phyloP scores from a whole-genome alignment of 64 coral and sea anemone species.

The Pocillopora verrucosa region DNA sequence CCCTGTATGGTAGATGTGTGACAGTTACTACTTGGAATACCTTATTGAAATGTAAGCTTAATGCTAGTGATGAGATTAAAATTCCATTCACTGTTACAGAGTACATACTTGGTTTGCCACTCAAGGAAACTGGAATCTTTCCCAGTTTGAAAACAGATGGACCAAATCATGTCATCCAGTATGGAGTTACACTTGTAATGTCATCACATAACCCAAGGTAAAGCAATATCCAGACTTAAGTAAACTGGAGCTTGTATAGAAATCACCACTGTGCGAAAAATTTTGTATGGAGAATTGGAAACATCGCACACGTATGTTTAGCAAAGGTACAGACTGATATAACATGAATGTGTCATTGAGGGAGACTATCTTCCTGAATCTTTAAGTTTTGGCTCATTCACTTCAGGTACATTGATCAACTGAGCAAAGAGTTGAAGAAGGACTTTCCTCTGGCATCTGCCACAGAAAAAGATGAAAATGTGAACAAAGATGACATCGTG shows the following conservation, averaged over 20 bases:
- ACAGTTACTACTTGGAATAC: too few relatives aligned
- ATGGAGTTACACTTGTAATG: constrained; percentile 81
- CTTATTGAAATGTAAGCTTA: not conserved
- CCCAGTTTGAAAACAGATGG: constrained; percentile 50
- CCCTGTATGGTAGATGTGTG: too few relatives aligned
- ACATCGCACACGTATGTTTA: too few relatives aligned
- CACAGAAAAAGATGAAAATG: not conserved
- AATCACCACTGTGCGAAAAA: too few relatives aligned
- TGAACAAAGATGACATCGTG: constrained; percentile 45
- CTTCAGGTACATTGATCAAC: constrained; percentile 65
- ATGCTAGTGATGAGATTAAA: not conserved
- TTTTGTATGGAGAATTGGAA: too few relatives aligned
- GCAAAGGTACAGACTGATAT: too few relatives aligned
- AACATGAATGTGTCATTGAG: too few relatives aligned
- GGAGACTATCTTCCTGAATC: not conserved
- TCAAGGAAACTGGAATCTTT: constrained; percentile 78
- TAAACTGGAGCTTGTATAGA: not conserved
- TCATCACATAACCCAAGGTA: constrained; percentile 70
- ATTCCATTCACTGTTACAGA: constrained; percentile 29
- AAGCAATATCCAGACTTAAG: not conserved
- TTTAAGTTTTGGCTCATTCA: not conserved
- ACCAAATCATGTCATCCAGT: constrained; percentile 60
- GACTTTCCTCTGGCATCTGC: constrained; percentile 20
- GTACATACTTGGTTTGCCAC: constrained; percentile 87
- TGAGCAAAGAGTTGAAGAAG: constrained; percentile 68